Conservation (phyloP, 2,888 invertebrate genomes). For the Drosophila planitibia region DNA sequence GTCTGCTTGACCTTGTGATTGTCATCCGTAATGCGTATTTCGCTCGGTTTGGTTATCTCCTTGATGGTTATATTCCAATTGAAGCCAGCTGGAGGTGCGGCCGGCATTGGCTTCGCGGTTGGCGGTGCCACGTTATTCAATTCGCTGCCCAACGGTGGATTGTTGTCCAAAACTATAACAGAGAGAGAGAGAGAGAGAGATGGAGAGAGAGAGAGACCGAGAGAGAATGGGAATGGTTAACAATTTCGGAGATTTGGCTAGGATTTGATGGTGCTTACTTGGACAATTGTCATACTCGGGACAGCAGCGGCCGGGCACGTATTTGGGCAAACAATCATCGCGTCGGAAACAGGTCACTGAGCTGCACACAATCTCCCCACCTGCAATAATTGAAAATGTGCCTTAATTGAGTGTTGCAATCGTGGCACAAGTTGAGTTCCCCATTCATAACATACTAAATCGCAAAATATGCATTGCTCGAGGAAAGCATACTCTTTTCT, state of each 20-base stretch:
- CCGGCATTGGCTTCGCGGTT: slow-evolving; percentile 46
- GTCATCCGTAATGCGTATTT: slow-evolving; percentile 84
- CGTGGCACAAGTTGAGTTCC: neutral
- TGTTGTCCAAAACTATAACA: slow-evolving; percentile 66
- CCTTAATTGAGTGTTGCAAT: slow-evolving; percentile 17
- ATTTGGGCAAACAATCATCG: slow-evolving; percentile 90
- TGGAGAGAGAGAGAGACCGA: neutral
- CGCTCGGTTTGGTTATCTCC: slow-evolving; percentile 84
- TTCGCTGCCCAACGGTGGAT: slow-evolving; percentile 61
- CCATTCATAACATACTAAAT: neutral
- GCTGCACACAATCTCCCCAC: slow-evolving; percentile 92
- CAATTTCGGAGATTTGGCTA: slow-evolving; percentile 13
- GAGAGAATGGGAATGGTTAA: neutral
- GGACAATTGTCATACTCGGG: slow-evolving; percentile 94
- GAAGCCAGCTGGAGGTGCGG: slow-evolving; percentile 53
- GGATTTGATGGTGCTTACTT: slow-evolving; percentile 83
- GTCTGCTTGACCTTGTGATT: slow-evolving; percentile 70
- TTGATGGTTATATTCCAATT: slow-evolving; percentile 85
- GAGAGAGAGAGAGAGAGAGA: too few species aligned
- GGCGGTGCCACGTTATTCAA: slow-evolving; percentile 29
- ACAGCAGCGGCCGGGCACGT: slow-evolving; percentile 91
- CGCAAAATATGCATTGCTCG: neutral
- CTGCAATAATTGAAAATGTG: slow-evolving; percentile 61
- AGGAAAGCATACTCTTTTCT: neutral
- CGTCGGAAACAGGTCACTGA: slow-evolving; percentile 91